Conservation (phyloP, 2,888 invertebrate genomes). For the Folsomia manolachei region DNA sequence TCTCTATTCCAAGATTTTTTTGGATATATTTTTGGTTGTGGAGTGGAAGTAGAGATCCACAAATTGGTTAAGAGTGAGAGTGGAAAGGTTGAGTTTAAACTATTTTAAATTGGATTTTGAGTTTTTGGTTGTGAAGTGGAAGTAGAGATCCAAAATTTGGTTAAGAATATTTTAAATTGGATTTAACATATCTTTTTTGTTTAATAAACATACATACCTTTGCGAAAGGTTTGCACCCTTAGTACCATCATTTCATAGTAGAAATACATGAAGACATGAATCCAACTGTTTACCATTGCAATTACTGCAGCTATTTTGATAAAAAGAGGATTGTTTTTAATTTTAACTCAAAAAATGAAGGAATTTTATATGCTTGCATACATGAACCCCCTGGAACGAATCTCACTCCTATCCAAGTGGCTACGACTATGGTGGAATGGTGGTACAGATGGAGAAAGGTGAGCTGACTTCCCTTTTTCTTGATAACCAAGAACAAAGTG, state of each 20-base stretch:
- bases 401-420: constrained; percentile 49
- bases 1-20: too few species aligned
- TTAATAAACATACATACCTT: too few species aligned
- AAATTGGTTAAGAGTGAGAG: too few species aligned
- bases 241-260: constrained; percentile 47
- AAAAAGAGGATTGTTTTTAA: too few species aligned
- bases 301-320: constrained; percentile 47
- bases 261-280: constrained; percentile 50
- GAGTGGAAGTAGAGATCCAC: too few species aligned
- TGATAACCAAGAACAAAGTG: constrained; percentile 47
- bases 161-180: too few species aligned
- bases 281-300: constrained; percentile 50
- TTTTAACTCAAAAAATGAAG: constrained; percentile 9
- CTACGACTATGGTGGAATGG: constrained; percentile 49
- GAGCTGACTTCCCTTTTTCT: constrained; percentile 44
- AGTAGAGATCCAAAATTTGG: too few species aligned
- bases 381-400: constrained; percentile 50
- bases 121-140: too few species aligned
- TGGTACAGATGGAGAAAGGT: constrained; percentile 50
- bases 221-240: constrained; percentile 36
- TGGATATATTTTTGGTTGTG: too few species aligned
- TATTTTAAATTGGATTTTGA: too few species aligned
- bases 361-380: constrained; percentile 20
- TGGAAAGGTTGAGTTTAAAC: too few species aligned
- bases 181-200: too few species aligned